Evolutionary conservation across 2,113 vertebrate genomes (phyloP).

Genomic region (Oxygymnocypris stewartii): DNA sequence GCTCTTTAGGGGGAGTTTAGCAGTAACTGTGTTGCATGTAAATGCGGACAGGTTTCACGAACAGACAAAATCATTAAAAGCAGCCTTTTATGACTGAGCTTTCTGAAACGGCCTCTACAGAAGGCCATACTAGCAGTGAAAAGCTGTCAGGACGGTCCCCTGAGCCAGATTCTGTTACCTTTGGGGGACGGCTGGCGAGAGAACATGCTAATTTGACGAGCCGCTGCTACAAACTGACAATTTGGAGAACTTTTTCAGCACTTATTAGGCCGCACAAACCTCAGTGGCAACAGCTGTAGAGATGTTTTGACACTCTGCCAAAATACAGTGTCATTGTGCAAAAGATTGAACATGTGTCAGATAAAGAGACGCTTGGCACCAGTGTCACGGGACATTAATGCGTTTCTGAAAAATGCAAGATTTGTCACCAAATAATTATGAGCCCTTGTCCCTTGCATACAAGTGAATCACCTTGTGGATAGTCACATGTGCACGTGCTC

Average conservation of each 20-base stretch:
- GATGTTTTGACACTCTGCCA: slow-evolving; percentile 67
- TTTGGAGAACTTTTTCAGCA: slow-evolving; percentile 64
- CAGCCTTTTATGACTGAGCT: neutral
- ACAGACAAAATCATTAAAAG: slow-evolving; percentile 28
- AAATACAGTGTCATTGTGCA: slow-evolving; percentile 65
- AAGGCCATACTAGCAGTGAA: slow-evolving; percentile 23
- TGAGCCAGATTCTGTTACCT: slow-evolving; percentile 42
- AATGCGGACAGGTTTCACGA: neutral
- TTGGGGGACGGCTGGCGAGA: slow-evolving; percentile 66
- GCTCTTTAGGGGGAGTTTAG: neutral
- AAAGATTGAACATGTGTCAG: slow-evolving; percentile 50
- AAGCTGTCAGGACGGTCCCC: slow-evolving; percentile 11
- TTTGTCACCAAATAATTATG: neutral
- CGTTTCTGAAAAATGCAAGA: neutral
- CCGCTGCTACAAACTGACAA: slow-evolving; percentile 55
- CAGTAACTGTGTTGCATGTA: slow-evolving; percentile 9
- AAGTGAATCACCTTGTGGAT: neutral
- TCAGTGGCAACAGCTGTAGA: slow-evolving; percentile 58
- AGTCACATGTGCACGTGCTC: neutral
- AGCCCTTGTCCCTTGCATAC: neutral
- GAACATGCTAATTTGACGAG: slow-evolving; percentile 71
- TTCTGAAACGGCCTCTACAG: slow-evolving; percentile 14
- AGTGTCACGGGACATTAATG: neutral
- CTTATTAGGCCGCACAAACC: slow-evolving; percentile 64
- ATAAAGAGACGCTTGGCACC: neutral